Evolutionary conservation across 2,888 invertebrate genomes (phyloP).

Genomic region (Blastobasis lacticolella): DNA sequence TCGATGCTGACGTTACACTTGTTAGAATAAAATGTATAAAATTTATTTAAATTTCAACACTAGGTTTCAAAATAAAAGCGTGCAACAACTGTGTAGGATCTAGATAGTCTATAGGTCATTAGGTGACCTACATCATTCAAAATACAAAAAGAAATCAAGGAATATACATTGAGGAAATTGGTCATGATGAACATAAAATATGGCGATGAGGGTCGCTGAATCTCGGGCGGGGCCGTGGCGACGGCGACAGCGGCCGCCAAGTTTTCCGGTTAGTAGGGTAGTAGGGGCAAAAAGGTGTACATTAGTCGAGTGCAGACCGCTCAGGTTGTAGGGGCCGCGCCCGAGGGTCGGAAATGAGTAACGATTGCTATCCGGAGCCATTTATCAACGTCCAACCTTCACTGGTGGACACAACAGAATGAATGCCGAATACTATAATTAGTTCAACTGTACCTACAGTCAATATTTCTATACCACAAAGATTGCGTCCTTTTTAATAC

Average conservation of each 20-base stretch:
- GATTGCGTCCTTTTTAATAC: no score
- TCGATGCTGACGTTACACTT: no score
- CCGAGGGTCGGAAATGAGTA: conserved; percentile 59
- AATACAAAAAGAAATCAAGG: no score
- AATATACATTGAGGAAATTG: no score
- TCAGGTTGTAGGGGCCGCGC: conserved; percentile 31
- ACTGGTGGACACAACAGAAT: conserved; percentile 40
- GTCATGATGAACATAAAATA: conserved; percentile 4
- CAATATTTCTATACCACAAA: no score
- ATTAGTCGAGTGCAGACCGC: conserved; percentile 34
- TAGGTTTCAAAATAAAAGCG: no score
- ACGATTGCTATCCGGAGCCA: conserved; percentile 54
- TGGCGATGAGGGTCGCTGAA: conserved; percentile 19
- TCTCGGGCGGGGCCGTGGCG: conserved; percentile 6
- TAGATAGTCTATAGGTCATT: no score
- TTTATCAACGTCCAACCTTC: conserved; percentile 61
- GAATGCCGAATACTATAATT: conserved; percentile 33
- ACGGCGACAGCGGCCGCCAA: conserved; percentile 28
- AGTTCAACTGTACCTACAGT: conserved; percentile 4
- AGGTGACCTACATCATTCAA: no score
- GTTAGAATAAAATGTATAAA: no score
- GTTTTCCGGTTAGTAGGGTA: conserved; percentile 23
- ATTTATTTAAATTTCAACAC: no score
- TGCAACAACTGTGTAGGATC: no score
- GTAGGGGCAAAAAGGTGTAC: conserved; percentile 42